Conservation (phyloP, 2,888 invertebrate species). For the Buathra laborator region DNA sequence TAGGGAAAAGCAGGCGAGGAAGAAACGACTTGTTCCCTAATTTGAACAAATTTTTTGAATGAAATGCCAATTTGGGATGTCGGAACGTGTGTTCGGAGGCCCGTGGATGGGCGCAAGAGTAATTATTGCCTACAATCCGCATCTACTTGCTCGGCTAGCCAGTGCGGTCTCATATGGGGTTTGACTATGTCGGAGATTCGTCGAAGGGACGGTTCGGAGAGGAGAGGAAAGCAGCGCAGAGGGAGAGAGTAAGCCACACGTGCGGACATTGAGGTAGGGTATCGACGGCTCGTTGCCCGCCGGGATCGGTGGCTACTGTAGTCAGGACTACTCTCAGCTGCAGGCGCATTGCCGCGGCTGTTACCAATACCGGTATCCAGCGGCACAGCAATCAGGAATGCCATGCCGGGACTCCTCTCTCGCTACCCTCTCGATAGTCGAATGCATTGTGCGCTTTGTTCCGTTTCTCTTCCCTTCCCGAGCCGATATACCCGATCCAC, state of each 20-base stretch:
- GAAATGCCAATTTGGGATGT: background rate
- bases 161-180: constrained; percentile 62
- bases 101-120: constrained; percentile 42
- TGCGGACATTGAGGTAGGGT: constrained; percentile 40
- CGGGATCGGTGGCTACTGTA: constrained; percentile 20
- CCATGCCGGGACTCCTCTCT: constrained; percentile 27
- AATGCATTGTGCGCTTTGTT: constrained; percentile 57
- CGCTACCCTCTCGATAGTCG: constrained; percentile 32
- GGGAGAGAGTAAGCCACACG: constrained; percentile 23
- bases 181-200: constrained; percentile 54
- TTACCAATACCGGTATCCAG: constrained; percentile 35
- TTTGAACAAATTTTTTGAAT: too few relatives aligned
- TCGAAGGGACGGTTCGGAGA: constrained; percentile 5
- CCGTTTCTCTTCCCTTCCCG: constrained; percentile 27
- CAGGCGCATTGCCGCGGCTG: constrained; percentile 5
- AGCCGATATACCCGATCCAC: constrained; percentile 44
- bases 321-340: constrained; percentile 6
- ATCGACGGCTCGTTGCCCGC: constrained; percentile 12
- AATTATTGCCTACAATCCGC: constrained; percentile 58
- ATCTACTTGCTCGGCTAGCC: constrained; percentile 11
- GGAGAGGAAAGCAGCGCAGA: background rate
- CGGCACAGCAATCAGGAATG: constrained; percentile 46
- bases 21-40: too few relatives aligned
- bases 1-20: too few relatives aligned
- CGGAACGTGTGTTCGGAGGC: constrained; percentile 31